Base-by-base conservation (phyloP, 2,888 invertebrate species). In the Lasioglossum malachurum region DNA sequence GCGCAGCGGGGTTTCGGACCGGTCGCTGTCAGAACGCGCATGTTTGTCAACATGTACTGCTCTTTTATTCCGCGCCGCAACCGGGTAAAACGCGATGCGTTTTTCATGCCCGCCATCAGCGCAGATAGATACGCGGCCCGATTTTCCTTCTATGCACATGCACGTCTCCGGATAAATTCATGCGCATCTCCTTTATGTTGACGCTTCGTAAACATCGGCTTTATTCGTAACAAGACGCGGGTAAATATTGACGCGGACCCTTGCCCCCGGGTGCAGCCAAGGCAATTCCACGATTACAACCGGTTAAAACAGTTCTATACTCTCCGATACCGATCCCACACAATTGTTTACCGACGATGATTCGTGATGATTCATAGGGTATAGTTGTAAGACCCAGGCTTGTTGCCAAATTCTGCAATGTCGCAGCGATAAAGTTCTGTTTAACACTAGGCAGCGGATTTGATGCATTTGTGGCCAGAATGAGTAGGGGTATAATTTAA, bases 151-250 rank as follows among this genome's bases (percentile, higher is more conserved):
- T 35, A n/a, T 19, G 14, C 64, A 27, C 49, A 35, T n/a, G 19
- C 46, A 73, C 72, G 46, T 60, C 49, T 75, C 75, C 19, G 80
- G 77, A 73, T 77, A 80, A 80, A 86, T 85, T 80, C 82, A 76
- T 85, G 74, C 86, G 67, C 86, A 46, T 60, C 86, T 75, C 74
- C 86, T 84, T 86, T 86, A 71, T 75, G 77, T 84, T 86, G 77
- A 80, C 80, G 73, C 69, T 53, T 19, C 71, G 77, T 80, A 85
- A 85, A 77, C 80, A 77, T 80, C 80, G 80, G 80, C 77, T 85
- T 86, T 86, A 86, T 85, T 86, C 86, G 77, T 75, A 80, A 53
- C 80, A 81, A 81, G 77, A 85, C 81, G 71, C 73, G 71, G 64
- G 80, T 31, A 85, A 80, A 86, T 85, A 86, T 86, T 86, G 86